Conservation (phyloP, 2,113 vertebrate genomes). For the Vulpes ferrilata region DNA sequence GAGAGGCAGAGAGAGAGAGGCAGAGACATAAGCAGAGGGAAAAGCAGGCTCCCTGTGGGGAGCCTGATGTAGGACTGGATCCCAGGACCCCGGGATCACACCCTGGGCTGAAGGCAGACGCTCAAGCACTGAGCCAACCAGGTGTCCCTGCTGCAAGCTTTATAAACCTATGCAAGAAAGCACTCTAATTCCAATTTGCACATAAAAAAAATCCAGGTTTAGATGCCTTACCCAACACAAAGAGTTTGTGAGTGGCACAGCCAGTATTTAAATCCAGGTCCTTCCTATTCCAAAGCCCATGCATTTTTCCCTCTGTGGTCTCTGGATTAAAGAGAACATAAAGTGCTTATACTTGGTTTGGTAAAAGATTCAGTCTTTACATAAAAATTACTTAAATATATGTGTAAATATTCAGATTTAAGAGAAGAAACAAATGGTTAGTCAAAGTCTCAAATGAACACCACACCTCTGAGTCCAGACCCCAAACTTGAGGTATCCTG, state of each 20-base stretch:
- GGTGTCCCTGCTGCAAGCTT: not conserved
- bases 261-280: not conserved
- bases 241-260: not conserved
- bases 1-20: too few species aligned
- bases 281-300: not conserved
- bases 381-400: not conserved
- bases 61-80: too few species aligned
- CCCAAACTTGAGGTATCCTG: not conserved
- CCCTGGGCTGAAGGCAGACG: too few species aligned
- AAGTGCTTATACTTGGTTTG: not conserved
- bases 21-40: too few species aligned
- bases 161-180: not conserved
- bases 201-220: not conserved
- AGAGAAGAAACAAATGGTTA: not conserved
- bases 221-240: not conserved
- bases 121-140: too few species aligned
- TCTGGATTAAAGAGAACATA: not conserved
- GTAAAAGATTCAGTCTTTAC: conserved; percentile 22
- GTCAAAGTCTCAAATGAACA: not conserved
- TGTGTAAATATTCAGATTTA: not conserved
- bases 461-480: not conserved
- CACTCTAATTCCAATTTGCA: not conserved
- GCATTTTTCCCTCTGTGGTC: not conserved
- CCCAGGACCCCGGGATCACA: too few species aligned
- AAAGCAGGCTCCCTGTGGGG: too few species aligned